phyloP scores from a whole-genome alignment of 2,113 vertebrate species.

The Urocolius indicus region DNA sequence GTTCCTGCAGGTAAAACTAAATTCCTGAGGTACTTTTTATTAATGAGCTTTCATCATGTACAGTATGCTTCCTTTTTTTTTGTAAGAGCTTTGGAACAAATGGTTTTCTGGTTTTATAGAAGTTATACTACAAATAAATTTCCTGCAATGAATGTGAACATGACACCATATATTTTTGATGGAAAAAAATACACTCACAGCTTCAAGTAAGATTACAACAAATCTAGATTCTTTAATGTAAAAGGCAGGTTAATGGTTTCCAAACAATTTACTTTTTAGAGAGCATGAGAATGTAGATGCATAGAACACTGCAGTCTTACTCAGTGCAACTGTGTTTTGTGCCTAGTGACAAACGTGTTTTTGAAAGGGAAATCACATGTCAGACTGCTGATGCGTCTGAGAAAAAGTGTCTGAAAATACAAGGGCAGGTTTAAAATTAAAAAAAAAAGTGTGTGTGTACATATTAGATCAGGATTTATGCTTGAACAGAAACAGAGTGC shows the following conservation, averaged over 20 bases:
- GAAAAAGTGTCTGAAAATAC: neutral
- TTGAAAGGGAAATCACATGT: neutral
- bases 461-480: neutral
- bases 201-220: neutral
- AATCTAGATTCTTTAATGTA: neutral
- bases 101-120: neutral
- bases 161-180: neutral
- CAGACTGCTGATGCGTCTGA: neutral
- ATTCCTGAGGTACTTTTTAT: neutral
- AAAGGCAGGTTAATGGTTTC: neutral
- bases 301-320: neutral
- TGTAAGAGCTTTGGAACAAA: neutral
- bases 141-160: neutral
- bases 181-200: neutral
- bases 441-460: neutral
- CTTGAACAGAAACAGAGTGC: neutral
- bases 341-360: neutral
- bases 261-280: neutral
- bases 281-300: neutral
- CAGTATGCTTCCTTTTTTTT: neutral
- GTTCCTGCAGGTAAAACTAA: conserved; percentile 88
- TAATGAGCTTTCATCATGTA: neutral
- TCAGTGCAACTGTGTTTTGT: neutral
- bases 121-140: neutral
- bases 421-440: neutral